A percentile compares a stretch with the other conserved stretches of the same genome.
These are phyloP conservation scores for Phrynosoma blainvillii DNA, from an alignment of 2,113 vertebrate species.

Conservation along the genomic window DNA sequence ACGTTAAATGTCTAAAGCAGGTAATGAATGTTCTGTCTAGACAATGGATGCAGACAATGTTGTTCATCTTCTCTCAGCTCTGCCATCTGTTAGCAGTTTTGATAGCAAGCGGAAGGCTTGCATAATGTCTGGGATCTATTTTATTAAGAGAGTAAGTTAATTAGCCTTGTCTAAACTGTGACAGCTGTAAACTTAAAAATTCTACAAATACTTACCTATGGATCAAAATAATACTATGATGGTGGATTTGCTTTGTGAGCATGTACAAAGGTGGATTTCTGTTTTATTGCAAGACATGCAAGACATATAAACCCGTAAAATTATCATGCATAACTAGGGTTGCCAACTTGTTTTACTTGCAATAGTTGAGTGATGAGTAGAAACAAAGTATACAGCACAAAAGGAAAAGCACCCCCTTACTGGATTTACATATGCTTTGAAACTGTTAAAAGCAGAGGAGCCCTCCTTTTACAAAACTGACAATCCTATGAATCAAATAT, in stretches of 20 bases:
- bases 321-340: not conserved
- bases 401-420: not conserved
- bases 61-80: conserved; percentile 33
- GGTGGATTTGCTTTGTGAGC: not conserved
- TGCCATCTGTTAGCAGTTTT: conserved; percentile 38
- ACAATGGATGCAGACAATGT: conserved; percentile 1
- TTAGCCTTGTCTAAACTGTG: conserved; percentile 36
- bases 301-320: not conserved
- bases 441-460: not conserved
- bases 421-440: not conserved
- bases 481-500: not conserved
- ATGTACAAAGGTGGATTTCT: not conserved
- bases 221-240: conserved; percentile 9
- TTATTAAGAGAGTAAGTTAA: conserved; percentile 14
- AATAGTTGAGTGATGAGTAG: not conserved
- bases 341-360: not conserved
- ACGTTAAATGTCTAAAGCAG: conserved; percentile 30
- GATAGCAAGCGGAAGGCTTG: conserved; percentile 20
- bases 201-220: not conserved
- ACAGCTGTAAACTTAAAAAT: conserved; percentile 13
- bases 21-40: conserved; percentile 41
- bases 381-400: not conserved
- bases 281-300: not conserved
- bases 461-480: not conserved
- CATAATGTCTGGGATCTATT: conserved; percentile 17